Evolutionary conservation across 2,113 vertebrate genomes (phyloP).

Genomic region (Vimba vimba): DNA sequence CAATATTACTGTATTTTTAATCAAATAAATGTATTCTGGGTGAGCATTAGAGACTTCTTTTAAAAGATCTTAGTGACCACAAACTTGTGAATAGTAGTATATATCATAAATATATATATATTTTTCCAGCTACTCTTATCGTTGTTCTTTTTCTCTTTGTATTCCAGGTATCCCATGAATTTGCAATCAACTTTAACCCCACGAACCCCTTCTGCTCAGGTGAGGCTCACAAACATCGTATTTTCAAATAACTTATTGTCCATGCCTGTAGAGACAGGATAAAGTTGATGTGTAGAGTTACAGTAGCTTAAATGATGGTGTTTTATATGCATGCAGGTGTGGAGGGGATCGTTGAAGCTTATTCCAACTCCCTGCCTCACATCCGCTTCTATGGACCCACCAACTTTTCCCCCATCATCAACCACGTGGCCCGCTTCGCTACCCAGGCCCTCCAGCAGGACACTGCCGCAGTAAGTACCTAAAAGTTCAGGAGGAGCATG

Average conservation of each 20-base stretch:
- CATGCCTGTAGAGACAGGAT: no score
- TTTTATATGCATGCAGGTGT: conserved; percentile 80
- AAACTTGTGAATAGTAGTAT: not conserved
- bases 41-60: no score
- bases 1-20: no score
- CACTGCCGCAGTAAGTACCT: conserved; percentile 83
- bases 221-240: conserved; percentile 66
- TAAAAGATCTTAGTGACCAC: no score
- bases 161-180: conserved; percentile 94
- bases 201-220: conserved; percentile 96
- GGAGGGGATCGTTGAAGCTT: conserved; percentile 93
- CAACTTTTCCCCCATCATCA: conserved; percentile 96
- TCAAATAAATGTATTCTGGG: no score
- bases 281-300: no score
- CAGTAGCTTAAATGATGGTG: not conserved
- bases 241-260: no score
- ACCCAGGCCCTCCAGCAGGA: conserved; percentile 92
- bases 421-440: conserved; percentile 93
- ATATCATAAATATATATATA: not conserved
- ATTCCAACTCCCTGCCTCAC: conserved; percentile 92
- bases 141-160: conserved; percentile 52
- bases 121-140: not conserved
- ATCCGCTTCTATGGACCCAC: conserved; percentile 98
- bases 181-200: conserved; percentile 98
- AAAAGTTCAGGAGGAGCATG: not conserved